phyloP scores from a whole-genome alignment of 2,113 vertebrate species.

The Lanius collurio region DNA sequence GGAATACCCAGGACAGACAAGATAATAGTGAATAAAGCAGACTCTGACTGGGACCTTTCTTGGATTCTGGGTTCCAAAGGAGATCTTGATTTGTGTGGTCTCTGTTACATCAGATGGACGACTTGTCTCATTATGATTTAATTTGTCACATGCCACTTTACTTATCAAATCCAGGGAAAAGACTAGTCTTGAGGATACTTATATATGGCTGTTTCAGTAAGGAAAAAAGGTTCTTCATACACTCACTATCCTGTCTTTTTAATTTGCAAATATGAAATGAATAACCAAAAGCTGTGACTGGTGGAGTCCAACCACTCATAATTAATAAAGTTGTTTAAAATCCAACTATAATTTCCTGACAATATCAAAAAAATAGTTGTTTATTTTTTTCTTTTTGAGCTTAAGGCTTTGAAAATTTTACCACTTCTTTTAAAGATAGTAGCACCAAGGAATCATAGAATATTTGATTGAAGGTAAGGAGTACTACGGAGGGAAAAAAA shows the following conservation, averaged over 20 bases:
- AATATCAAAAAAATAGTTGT: background rate
- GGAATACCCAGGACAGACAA: background rate
- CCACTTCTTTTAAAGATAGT: background rate
- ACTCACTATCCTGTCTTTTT: background rate
- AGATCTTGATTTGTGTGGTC: background rate
- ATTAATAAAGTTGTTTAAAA: background rate
- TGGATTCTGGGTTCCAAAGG: background rate
- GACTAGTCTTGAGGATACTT: background rate
- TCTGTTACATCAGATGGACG: accelerated
- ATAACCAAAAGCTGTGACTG: background rate
- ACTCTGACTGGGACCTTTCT: background rate
- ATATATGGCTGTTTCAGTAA: background rate
- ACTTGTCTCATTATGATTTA: background rate
- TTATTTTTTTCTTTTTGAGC: background rate
- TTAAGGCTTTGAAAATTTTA: background rate
- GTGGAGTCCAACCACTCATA: background rate
- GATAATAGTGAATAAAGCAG: background rate
- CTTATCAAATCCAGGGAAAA: background rate
- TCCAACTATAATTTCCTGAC: background rate
- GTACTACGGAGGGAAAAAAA: background rate
- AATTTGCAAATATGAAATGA: background rate
- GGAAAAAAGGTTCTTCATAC: background rate
- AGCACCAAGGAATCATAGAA: background rate
- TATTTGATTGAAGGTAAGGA: background rate
- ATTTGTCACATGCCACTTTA: background rate